These are phyloP conservation scores for Coreoperca whiteheadi DNA, from an alignment of 2,113 vertebrate species.

Conservation along the genomic window DNA sequence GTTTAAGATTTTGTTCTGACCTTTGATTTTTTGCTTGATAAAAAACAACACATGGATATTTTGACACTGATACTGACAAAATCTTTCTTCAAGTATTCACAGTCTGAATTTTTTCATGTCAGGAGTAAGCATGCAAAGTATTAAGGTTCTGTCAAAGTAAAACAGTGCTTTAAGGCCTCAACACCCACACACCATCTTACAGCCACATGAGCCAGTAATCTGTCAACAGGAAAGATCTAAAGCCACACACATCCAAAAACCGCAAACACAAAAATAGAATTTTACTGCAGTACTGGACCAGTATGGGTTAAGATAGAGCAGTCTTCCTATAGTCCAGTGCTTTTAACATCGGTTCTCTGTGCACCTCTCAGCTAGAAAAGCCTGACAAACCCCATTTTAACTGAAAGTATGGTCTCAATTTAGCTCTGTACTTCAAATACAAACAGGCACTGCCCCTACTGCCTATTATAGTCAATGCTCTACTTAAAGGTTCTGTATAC, in stretches of 20 bases:
- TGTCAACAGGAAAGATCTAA: slow-evolving; percentile 30
- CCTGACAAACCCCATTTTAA: too few relatives aligned
- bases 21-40: not conserved
- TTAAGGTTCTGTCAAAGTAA: slow-evolving; percentile 43
- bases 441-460: not conserved
- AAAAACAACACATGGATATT: not conserved
- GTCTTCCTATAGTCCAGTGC: not conserved
- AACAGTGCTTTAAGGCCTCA: slow-evolving; percentile 27
- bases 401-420: not conserved
- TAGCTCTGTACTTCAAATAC: not conserved
- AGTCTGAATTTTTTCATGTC: slow-evolving; percentile 18
- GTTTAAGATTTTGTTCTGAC: not conserved
- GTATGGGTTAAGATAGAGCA: not conserved
- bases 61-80: not conserved
- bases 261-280: slow-evolving; percentile 22
- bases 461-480: not conserved
- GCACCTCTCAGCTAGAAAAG: too few relatives aligned
- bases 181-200: slow-evolving; percentile 59
- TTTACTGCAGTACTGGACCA: not conserved
- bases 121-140: not conserved
- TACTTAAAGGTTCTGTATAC: too few relatives aligned
- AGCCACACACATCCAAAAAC: slow-evolving; percentile 21
- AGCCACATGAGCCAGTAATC: slow-evolving; percentile 62
- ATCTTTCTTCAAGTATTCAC: too few relatives aligned
- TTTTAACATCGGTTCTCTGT: too few relatives aligned